Conservation (phyloP, 2,113 vertebrate species). For the Talpa occidentalis region DNA sequence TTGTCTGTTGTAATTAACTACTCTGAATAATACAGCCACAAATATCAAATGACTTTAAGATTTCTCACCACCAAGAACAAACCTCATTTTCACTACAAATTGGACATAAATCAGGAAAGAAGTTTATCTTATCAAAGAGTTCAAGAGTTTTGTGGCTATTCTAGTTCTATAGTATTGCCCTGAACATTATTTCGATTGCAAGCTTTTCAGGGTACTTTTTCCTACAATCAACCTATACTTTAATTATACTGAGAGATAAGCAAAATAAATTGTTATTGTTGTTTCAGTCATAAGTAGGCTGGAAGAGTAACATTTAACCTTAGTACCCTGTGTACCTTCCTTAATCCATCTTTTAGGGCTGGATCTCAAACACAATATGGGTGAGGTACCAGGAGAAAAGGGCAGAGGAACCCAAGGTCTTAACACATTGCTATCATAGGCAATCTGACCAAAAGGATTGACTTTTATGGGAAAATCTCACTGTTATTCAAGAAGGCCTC, state of each 20-base stretch:
- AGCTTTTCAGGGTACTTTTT: background rate
- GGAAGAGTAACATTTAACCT: slow-evolving; percentile 46
- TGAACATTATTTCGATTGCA: background rate
- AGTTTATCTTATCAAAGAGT: slow-evolving; percentile 32
- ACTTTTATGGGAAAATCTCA: slow-evolving; percentile 44
- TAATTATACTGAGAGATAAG: background rate
- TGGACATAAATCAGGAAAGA: slow-evolving; percentile 51
- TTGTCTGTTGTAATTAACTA: slow-evolving; percentile 72
- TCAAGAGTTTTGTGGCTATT: background rate
- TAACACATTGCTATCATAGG: background rate
- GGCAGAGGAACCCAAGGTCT: background rate
- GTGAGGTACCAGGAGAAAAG: background rate
- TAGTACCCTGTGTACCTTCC: background rate
- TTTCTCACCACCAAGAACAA: slow-evolving; percentile 54
- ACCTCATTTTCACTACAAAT: slow-evolving; percentile 68
- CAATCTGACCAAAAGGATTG: slow-evolving; percentile 1
- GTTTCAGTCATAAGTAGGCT: background rate
- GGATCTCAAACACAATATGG: background rate
- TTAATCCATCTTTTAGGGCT: background rate
- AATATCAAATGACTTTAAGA: slow-evolving; percentile 52
- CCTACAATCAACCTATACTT: background rate
- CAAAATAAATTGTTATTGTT: slow-evolving; percentile 27
- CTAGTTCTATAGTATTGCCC: background rate
- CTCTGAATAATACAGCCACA: slow-evolving; percentile 40
- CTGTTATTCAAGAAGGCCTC: slow-evolving; percentile 20